Conservation (phyloP, 2,113 vertebrate genomes). For the Polypterus senegalus region DNA sequence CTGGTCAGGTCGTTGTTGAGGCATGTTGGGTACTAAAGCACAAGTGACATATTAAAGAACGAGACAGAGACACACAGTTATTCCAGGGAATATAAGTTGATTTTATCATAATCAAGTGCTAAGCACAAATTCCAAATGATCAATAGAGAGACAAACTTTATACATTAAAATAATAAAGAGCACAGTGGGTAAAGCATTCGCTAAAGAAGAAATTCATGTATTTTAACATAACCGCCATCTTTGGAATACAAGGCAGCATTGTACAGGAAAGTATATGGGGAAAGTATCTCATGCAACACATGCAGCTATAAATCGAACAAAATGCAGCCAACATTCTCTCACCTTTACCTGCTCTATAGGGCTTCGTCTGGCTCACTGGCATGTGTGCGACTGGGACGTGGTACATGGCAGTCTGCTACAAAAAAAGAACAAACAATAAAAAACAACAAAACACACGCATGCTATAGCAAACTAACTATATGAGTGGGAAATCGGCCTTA, state of each 20-base stretch:
- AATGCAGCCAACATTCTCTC: slow-evolving; percentile 63
- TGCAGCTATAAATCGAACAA: slow-evolving; percentile 40
- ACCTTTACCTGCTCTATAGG: slow-evolving; percentile 99
- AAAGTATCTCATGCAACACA: slow-evolving; percentile 23
- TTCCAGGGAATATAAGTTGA: too few relatives aligned
- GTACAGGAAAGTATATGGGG: not conserved
- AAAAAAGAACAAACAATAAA: slow-evolving; percentile 17
- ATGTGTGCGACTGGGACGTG: slow-evolving; percentile 91
- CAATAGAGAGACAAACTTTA: too few relatives aligned
- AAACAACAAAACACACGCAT: not conserved
- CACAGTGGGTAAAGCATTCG: too few relatives aligned
- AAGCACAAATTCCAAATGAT: too few relatives aligned
- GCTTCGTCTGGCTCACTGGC: slow-evolving; percentile 95
- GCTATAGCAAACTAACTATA: slow-evolving; percentile 9
- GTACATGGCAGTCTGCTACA: slow-evolving; percentile 78
- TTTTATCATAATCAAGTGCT: too few relatives aligned
- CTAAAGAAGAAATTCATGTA: too few relatives aligned
- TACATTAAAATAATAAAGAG: too few relatives aligned
- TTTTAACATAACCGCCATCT: too few relatives aligned
- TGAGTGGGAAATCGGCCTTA: too few relatives aligned
- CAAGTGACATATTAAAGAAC: slow-evolving; percentile 1
- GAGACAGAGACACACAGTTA: too few relatives aligned
- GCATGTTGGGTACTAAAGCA: slow-evolving; percentile 83
- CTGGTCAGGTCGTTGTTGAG: slow-evolving; percentile 90
- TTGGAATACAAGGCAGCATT: too few relatives aligned